phyloP scores from a whole-genome alignment of 2,888 invertebrate species.

The Agrypnus murinus region DNA sequence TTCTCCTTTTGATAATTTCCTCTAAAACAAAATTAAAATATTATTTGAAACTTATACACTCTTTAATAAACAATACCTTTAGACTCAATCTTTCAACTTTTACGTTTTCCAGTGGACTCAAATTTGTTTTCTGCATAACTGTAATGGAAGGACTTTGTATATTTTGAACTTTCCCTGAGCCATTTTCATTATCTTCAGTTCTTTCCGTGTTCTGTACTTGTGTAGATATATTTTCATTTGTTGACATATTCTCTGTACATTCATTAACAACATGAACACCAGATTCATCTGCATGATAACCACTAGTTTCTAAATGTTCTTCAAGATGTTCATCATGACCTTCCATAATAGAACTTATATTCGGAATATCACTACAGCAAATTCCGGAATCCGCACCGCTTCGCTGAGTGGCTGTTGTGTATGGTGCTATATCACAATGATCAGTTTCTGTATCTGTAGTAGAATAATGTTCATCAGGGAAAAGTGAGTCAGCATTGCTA shows the following conservation, averaged over 20 bases:
- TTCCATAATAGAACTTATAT: neutral
- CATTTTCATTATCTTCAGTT: neutral
- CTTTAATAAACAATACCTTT: too few relatives aligned
- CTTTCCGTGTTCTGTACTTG: neutral
- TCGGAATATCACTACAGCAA: neutral
- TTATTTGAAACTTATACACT: neutral
- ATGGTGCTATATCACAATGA: neutral
- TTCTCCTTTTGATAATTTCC: constrained; percentile 14
- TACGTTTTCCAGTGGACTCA: neutral
- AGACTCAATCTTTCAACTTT: neutral
- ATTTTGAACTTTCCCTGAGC: too few relatives aligned
- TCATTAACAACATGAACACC: too few relatives aligned
- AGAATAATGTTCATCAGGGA: constrained; percentile 33
- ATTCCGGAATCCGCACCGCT: constrained; percentile 41
- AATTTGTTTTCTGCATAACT: neutral
- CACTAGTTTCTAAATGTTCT: neutral
- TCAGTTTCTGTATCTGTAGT: constrained; percentile 16
- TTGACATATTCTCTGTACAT: too few relatives aligned
- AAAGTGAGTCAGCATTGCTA: constrained; percentile 45
- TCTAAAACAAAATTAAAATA: constrained; percentile 3
- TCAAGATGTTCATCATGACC: neutral
- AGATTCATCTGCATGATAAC: neutral
- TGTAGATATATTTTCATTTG: too few relatives aligned
- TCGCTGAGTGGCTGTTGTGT: constrained; percentile 7
- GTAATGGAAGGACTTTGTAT: too few relatives aligned